Base-by-base conservation (phyloP, 2,113 vertebrate species). In the Burhinus bistriatus region DNA sequence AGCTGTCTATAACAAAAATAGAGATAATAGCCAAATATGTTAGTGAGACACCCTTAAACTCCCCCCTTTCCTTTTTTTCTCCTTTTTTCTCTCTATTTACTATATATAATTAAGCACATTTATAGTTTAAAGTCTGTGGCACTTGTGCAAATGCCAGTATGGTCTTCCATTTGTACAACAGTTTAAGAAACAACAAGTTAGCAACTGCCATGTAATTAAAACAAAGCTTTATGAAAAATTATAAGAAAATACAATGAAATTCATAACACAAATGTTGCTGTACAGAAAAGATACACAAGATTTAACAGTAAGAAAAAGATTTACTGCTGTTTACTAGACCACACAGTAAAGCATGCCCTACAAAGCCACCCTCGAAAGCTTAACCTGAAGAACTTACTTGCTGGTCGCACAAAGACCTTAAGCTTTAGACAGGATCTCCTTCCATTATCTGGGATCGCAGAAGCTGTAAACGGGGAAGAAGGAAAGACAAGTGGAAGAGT, bases 1-100 rank as follows among this genome's bases (percentile, higher is more conserved):
- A 99, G 99, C 98, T 99, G 98, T 99, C 99, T 99, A 99, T 98
- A 99, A 99, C 98, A 98, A 99, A 99, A 99, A 99, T 99, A 99
- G 98, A 99, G 98, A 99, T 99, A 98, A 99, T 98, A 99, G 99
- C 99, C 99, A 99, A 99, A 99, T 98, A 99, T 98, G 98, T 99
- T 99, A 99, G 99, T 98, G 98, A 99, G 98, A 99, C 98, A 98
- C 95, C 96, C 96, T 98, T 97, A 97, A 77, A 98, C 95, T 96
- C 95, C 97, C 96, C 97, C 42, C 65, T 97, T 97, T 97, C 76
- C 71, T 97, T 76, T 95, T 91, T 94, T 94, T 86, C 77, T 92
- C 78, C 64, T 96, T 83, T 94, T 96, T 97, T 87, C 71, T 96
- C 72, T 92, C 95, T 89, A 59, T 92, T 96, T 83, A 72, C 36